Evolutionary conservation across 2,113 vertebrate species (phyloP), one percentile per base, ranked within the genome.

Genomic region (Indicator maculatus): DNA sequence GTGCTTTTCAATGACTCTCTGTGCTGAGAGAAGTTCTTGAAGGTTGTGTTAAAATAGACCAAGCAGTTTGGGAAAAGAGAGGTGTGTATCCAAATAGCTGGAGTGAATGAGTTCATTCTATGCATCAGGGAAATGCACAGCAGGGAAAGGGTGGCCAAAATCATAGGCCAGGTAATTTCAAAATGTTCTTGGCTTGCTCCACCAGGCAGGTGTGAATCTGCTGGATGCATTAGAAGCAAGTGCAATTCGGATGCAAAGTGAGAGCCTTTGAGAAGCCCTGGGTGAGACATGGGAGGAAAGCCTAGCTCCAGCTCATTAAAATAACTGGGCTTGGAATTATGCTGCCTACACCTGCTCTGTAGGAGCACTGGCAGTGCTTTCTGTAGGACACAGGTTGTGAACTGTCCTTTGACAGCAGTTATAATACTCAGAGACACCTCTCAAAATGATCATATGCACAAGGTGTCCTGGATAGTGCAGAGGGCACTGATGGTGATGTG

Each of bases 91-190:
- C 91, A 89, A 93, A 86, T 0, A 79, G 28, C 36, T 33, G 53
- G 23, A 83, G 91, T 95, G 93, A 97, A 97, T 83, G 90, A 69
- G 50, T 77, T 88, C 91, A 95, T 97, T 96, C 83, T 93, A 1
- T 72, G 33, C 44, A 74, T 11, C 53, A 36, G 75, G 61, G 87
- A 89, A 93, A 89, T 3, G 76, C 53, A 65, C 44, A 77, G 89
- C 6, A 17, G 70, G 78, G 61, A 64, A 67, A 90, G 64, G 39
- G 61, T 60, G 85, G 89, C 84, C 87, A 88, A 64, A 95, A 85
- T 93, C 71, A 67, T 0, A 71, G 84, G n/a, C 91, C 91, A 95
- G 96, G 87, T 93, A 93, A 83, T 95, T 93, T 85, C 56, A 67
- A 77, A 83, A 73, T 71, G 89, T 93, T 94, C 89, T 95, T 95